Evolutionary conservation across 2,113 vertebrate species (phyloP).

Genomic region (Sarotherodon lohbergeri): DNA sequence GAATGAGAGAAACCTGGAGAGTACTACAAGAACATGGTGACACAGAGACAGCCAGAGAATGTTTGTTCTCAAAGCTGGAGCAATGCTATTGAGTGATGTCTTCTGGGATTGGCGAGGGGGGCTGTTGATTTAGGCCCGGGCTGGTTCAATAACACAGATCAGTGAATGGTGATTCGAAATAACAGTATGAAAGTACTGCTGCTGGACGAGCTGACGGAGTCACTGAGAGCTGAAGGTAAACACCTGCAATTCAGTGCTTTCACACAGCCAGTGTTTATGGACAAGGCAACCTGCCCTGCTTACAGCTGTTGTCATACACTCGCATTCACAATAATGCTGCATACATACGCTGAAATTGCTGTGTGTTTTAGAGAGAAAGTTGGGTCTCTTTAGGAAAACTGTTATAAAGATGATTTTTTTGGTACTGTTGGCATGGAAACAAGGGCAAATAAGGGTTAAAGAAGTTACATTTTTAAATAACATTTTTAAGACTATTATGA

Average conservation of each 20-base stretch:
- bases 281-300: slow-evolving; percentile 14
- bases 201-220: not conserved
- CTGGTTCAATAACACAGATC: slow-evolving; percentile 46
- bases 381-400: not conserved
- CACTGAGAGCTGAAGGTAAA: slow-evolving; percentile 2
- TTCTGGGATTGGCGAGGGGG: slow-evolving; percentile 29
- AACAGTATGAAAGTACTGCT: not conserved
- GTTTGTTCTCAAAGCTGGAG: slow-evolving; percentile 53
- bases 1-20: not conserved
- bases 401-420: not conserved
- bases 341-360: not conserved
- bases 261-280: not conserved
- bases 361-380: not conserved
- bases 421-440: not conserved
- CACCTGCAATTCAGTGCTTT: slow-evolving; percentile 27
- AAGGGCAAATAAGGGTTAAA: not conserved
- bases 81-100: slow-evolving; percentile 36
- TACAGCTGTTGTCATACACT: not conserved
- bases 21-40: not conserved
- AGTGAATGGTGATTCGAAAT: slow-evolving; percentile 12
- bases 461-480: not conserved
- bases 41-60: not conserved
- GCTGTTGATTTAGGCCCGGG: slow-evolving; percentile 39
- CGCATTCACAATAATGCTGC: not conserved
- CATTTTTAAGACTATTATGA: not conserved